phyloP scores from a whole-genome alignment of 1,140 invertebrate genomes.

The Seison nebaliae region DNA sequence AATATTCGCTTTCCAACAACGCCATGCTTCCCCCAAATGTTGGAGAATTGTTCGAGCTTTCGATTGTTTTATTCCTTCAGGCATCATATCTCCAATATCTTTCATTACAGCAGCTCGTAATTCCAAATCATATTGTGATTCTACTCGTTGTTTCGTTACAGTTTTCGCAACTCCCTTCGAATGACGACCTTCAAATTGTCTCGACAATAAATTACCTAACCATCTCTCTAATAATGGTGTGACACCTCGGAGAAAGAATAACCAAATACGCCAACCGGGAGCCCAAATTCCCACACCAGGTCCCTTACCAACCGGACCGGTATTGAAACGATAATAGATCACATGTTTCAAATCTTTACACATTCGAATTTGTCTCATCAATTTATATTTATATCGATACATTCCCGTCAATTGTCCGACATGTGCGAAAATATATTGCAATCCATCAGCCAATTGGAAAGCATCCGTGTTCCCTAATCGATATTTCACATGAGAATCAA shows the following conservation, averaged over 20 bases:
- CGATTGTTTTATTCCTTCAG: conserved; percentile 97
- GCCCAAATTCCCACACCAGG: conserved; percentile 98
- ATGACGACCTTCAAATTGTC: conserved; percentile 94
- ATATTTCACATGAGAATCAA: conserved; percentile 97
- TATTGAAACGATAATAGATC: conserved; percentile 97
- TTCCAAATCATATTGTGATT: conserved; percentile 96
- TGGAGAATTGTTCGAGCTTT: conserved; percentile 93
- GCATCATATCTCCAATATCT: conserved; percentile 99
- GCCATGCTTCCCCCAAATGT: conserved; percentile 92
- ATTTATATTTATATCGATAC: conserved; percentile 98
- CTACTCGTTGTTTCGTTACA: conserved; percentile 93
- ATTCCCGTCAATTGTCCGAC: conserved; percentile 97
- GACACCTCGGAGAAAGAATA: conserved; percentile 96
- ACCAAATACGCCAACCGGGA: conserved; percentile 92
- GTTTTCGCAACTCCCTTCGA: conserved; percentile 97
- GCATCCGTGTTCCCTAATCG: conserved; percentile 95
- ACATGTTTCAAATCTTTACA: conserved; percentile 98
- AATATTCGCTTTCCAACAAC: conserved; percentile 99
- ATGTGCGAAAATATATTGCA: conserved; percentile 98
- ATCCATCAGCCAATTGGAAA: conserved; percentile 77
- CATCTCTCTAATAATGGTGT: conserved; percentile 85
- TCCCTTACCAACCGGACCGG: conserved; percentile 86
- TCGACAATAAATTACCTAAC: conserved; percentile 81
- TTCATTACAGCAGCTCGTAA: conserved; percentile 92
- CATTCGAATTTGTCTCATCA: conserved; percentile 98